Evolutionary conservation across 2,113 vertebrate genomes (phyloP), one percentile per base, ranked within the genome.

Genomic region (Menura novaehollandiae): DNA sequence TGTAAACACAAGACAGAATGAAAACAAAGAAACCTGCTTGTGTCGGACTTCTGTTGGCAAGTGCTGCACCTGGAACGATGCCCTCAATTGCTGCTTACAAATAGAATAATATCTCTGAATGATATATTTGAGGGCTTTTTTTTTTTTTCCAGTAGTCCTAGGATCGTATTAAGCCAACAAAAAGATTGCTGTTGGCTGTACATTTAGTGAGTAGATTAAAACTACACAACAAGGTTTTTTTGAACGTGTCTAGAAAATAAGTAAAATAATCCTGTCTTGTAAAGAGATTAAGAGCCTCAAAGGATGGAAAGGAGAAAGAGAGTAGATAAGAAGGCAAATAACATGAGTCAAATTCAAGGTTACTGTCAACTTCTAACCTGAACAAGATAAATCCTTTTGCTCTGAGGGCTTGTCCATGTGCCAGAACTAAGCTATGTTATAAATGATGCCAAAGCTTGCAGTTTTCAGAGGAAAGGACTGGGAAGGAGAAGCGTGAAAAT

Each of bases 301-400:
- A 47, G 39, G 64, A 74, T 47, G 13, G 33, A 47, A 89, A 44
- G 49, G 55, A 80, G 52, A 60, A 79, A 56, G 17, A 56, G 35
- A 47, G 20, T 33, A 59, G 55, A 66, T 77, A 83, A 80, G 75
- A 51, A 46, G 24, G 67, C 59, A 95, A 91, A 86, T 55, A 95
- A 59, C 19, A 7, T 39, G 43, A 91, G 37, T 71, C 35, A 80
- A 35, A 74, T 77, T 76, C 82, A 92, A 95, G 75, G 76, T 92
- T 80, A 23, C 46, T 76, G 43, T 93, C 52, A 39, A 15, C 53
- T 88, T 90, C 59, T 77, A 59, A 53, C 68, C 78, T 71, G 43
- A 90, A 60, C 76, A 89, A 69, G 69, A 84, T 37, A 72, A 95
- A 87, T 60, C 46, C 44, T 85, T 89, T 35, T 91, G 24, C 58